Percentiles rank a stretch among this genome's conserved stretches.
phyloP scores from a whole-genome alignment of 2,113 vertebrate genomes.

The Periophthalmodon schlosseri region DNA sequence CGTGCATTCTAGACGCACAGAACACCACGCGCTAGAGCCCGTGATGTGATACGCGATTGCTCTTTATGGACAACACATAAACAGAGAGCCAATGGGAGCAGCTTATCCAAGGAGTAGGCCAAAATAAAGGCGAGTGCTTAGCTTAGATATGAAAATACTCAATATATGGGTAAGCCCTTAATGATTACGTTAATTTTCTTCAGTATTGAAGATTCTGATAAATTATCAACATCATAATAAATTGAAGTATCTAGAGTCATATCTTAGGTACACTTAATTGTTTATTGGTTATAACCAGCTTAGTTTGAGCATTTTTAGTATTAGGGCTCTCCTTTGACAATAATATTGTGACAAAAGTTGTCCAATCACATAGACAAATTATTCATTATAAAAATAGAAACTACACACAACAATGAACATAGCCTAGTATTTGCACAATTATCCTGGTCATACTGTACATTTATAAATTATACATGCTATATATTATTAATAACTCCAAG shows the following conservation, averaged over 20 bases:
- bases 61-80: background rate
- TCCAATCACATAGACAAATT: background rate
- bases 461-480: background rate
- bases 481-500: background rate
- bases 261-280: background rate
- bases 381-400: background rate
- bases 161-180: too few relatives aligned
- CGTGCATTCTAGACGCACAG: slow-evolving; percentile 21
- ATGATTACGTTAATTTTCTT: background rate
- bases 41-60: slow-evolving; percentile 2
- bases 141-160: background rate
- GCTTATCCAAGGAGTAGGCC: background rate
- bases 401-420: background rate
- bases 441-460: background rate
- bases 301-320: background rate
- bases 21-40: slow-evolving; percentile 10
- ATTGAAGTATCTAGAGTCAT: background rate
- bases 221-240: background rate
- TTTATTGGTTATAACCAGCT: background rate
- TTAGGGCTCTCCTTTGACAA: background rate
- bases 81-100: background rate
- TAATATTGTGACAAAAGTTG: background rate
- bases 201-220: background rate
- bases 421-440: background rate
- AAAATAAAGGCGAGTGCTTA: background rate